Evolutionary conservation across 2,888 invertebrate species (phyloP), one percentile per base, ranked within the genome.

Genomic region (Steinernema carpocapsae): DNA sequence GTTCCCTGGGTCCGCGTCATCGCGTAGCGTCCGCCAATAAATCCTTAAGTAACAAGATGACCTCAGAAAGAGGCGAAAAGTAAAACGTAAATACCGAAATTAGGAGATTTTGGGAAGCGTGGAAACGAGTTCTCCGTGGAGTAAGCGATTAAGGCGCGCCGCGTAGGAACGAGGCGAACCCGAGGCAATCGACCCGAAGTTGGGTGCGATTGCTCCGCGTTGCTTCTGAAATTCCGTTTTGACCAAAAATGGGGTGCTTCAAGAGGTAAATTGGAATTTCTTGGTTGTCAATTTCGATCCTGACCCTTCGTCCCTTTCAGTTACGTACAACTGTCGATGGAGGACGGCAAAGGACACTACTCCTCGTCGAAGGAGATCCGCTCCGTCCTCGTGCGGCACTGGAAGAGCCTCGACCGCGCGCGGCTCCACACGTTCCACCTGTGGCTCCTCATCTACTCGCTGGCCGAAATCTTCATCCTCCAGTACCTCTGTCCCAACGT

Each of bases 401-500:
- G 86, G 86, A 78, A 83, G 26, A 79, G 80, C 6, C 76, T 86
- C 52, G 86, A 86, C 76, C 78, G 84, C 32, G 86, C 86, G 19
- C 78, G 86, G 22, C 79, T 87, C 26, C 85, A 86, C 73, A 85
- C 83, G 1, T 83, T 86, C 74, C 85, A 85, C 72, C 75, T 87
- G 37, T 87, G 87, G 85, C 79, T 87, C 7, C 80, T 86, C 70
- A 77, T 84, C 10, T 86, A 84, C 72, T 77, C 85, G 29, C 77
- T 81, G 6, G 84, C 85, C 12, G 83, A 84, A 71, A 81, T 87
- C 22, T 86, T 86, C 76, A 77, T 85, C 12, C 83, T 83, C 32
- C 84, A 83, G 73, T 86, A 86, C 71, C 80, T 86, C 22, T 80
- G 80, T 46, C 80, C 64, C 29, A 64, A 64, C 19, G 64, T 64